Evolutionary conservation across 2,888 invertebrate species (phyloP), one percentile per base, ranked within the genome.

Genomic region (Eristalinus sepulchralis): DNA sequence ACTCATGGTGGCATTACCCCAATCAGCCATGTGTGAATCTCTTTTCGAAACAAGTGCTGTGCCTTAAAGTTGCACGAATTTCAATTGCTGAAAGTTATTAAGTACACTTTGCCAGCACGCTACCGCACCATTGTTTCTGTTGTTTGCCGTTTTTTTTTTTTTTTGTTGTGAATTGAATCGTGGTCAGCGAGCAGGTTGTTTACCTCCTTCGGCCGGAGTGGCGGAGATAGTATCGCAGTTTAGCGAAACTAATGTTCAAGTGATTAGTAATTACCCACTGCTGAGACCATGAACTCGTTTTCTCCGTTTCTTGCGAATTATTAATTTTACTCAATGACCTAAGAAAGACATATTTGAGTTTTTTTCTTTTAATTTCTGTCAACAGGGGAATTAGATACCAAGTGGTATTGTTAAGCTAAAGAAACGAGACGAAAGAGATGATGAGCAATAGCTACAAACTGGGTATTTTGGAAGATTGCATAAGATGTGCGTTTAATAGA

Each of bases 251-350:
- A 33, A 47, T 67, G 67, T 47, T 1, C 33, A 22, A n/a, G 47
- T 67, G 31, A 59, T 66, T 47, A 47, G 76, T 47, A 76, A 67
- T 67, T 66, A 33, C 66, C n/a, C 17, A 47, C 11, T 31, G 59
- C 53, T 60, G 47, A 9, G 67, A 33, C 76, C 76, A 67, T 76
- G 76, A 67, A 67, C 76, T 76, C 59, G 60, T 76, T 76, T 57
- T 66, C 47, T 36, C 27, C 57, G 24, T 66, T 27, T 27, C 62
- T 64, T 36, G 57, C 64, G 36, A 62, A 72, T 63, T 63, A 63
- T 53, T 33, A 67, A 33, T 55, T 67, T 33, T 17, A 33, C 33
- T 67, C 55, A 55, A 67, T 31, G 66, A 66, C 55, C 68, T 34
- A 55, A 57, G 34, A 31, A 20, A 68, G 9, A 57, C 0, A 34